Base-by-base conservation (phyloP, 2,888 invertebrate species). In the Cremastobaeus sp. region DNA sequence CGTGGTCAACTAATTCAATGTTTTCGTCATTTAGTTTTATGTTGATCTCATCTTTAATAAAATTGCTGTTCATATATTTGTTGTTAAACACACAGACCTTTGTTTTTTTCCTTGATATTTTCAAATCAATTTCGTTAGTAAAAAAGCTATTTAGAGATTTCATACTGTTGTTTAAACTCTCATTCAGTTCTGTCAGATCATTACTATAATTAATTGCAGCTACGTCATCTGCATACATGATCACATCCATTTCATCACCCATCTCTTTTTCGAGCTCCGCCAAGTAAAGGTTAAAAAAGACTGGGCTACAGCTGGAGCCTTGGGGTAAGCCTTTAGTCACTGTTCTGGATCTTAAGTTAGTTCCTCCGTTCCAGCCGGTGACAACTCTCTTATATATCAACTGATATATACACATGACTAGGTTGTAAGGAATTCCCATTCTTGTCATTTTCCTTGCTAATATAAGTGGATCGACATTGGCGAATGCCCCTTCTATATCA, bases 191-290 rank as follows among this genome's bases (percentile, higher is more conserved):
- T 15, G 3, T 9, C 12, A n/a, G 8, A 37, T 11, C 25, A 12
- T 6, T 5, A 12, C 5, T 1, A 11, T 2, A 37, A 3, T 2
- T 14, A 14, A n/a, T n/a, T 2, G n/a, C n/a, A 1, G 18, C 25
- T 2, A 45, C n/a, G 15, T 45, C 45, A 14, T 45, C 45, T 14
- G 45, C 28, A 14, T 45, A 45, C 45, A 45, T 45, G 8, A 28
- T n/a, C 15, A 45, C 3, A 25, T 21, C 9, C 9, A 45, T 28
- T 5, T 45, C 21, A 8, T 45, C 15, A 2, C n/a, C 25, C 2
- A 28, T 9, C 2, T 21, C 5, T 1, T 45, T 25, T 14, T 14
- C 9, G n/a, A 45, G 14, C 9, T 28, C 21, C 6, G 28, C 1
- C 9, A 18, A 9, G n/a, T 50, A 50, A 12, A 34, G 1, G 12